A percentile compares a stretch with the other conserved stretches of the same genome.
These are phyloP conservation scores for Escarpia spicata DNA, from an alignment of 2,888 invertebrate genomes.

Conservation along the genomic window DNA sequence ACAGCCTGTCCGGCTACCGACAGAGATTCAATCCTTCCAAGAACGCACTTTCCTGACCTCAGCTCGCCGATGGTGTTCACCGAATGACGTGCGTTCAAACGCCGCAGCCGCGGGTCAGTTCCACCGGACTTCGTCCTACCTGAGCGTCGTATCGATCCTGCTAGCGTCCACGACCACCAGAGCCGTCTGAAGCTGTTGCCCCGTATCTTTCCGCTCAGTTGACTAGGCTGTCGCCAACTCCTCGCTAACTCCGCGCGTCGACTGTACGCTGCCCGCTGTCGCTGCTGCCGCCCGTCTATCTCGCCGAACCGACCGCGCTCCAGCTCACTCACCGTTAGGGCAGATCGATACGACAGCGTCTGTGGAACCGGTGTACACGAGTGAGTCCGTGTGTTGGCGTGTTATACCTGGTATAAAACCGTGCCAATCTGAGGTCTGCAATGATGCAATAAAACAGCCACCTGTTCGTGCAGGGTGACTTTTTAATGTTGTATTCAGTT, in stretches of 20 bases:
- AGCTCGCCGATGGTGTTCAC: background rate
- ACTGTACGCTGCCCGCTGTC: background rate
- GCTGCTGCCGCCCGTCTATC: background rate
- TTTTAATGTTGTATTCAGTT: background rate
- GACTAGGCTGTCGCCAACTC: background rate
- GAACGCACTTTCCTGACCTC: background rate
- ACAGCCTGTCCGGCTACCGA: background rate
- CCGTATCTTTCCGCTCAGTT: background rate
- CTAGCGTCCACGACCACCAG: background rate
- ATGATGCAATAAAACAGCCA: background rate
- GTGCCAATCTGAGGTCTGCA: background rate
- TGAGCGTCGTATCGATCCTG: background rate
- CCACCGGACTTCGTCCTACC: background rate
- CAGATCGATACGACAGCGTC: background rate
- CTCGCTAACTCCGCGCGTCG: background rate
- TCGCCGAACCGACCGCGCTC: background rate
- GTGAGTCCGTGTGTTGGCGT: background rate
- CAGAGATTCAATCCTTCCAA: background rate
- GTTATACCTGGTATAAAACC: background rate
- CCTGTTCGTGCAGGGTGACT: background rate
- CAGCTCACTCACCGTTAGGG: background rate
- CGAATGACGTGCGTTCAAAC: background rate
- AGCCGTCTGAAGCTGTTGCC: constrained; percentile 3
- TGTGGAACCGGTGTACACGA: background rate
- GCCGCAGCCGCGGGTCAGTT: background rate